phyloP scores from a whole-genome alignment of 2,888 invertebrate species.

The Synanthedon andrenaeformis region DNA sequence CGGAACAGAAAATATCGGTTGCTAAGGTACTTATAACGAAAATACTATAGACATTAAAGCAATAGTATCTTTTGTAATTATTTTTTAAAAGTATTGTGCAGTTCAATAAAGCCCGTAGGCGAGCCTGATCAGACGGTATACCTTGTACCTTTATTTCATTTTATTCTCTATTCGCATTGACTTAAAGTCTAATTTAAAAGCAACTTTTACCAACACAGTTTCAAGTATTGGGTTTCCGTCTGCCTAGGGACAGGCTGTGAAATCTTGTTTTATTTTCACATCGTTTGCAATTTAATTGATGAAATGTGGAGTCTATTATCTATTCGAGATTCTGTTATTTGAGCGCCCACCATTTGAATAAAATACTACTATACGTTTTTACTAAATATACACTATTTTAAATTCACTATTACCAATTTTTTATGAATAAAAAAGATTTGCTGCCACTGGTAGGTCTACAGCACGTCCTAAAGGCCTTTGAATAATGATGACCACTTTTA shows the following conservation, averaged over 20 bases:
- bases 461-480: too few species aligned
- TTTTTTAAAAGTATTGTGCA: slow-evolving; percentile 21
- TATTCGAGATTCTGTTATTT: not conserved
- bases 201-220: slow-evolving; percentile 11
- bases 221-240: slow-evolving; percentile 33
- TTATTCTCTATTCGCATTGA: slow-evolving; percentile 15
- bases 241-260: slow-evolving; percentile 28
- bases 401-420: too few species aligned
- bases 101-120: slow-evolving; percentile 20
- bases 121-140: slow-evolving; percentile 23
- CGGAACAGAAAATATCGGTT: too few species aligned
- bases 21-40: too few species aligned
- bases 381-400: too few species aligned
- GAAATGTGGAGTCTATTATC: slow-evolving; percentile 9
- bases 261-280: slow-evolving; percentile 31
- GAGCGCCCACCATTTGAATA: not conserved
- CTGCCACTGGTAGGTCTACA: too few species aligned
- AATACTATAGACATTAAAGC: too few species aligned
- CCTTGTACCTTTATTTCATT: slow-evolving; percentile 10
- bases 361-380: too few species aligned
- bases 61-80: too few species aligned
- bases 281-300: slow-evolving; percentile 32
- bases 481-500: too few species aligned
- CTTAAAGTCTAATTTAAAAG: slow-evolving; percentile 35
- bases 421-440: too few species aligned